These are phyloP conservation scores for Tachuris rubrigastra DNA, from an alignment of 2,113 vertebrate species.

Conservation along the genomic window DNA sequence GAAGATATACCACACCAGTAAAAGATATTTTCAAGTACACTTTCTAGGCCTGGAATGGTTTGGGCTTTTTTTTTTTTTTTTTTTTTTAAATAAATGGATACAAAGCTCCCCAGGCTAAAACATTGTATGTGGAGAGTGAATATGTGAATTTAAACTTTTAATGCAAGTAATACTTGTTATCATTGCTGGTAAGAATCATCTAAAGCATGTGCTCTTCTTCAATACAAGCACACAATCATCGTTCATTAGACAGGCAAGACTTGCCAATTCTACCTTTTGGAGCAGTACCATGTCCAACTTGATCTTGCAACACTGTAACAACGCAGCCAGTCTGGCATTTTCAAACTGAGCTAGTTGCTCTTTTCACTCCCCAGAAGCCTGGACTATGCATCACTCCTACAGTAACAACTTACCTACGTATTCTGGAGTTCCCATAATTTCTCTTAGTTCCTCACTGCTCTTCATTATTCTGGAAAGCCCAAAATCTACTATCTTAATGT, in stretches of 20 bases:
- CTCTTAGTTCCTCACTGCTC: slow-evolving; percentile 85
- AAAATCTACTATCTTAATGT: slow-evolving; percentile 95
- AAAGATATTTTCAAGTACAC: not conserved
- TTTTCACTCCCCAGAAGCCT: not conserved
- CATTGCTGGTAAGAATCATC: not conserved
- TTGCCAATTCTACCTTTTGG: not conserved
- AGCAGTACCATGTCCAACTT: accelerated
- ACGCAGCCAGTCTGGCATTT: not conserved
- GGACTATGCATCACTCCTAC: accelerated
- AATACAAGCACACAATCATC: not conserved
- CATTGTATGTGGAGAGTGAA: not conserved
- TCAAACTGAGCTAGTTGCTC: not conserved
- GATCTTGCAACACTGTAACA: not conserved
- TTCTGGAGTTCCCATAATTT: slow-evolving; percentile 95
- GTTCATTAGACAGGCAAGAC: not conserved
- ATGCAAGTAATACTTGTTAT: not conserved
- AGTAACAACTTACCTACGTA: slow-evolving; percentile 87
- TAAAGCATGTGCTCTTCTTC: not conserved
- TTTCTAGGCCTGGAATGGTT: not conserved
- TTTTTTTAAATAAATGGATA: not conserved
- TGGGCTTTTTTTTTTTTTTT: no score
- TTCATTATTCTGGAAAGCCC: slow-evolving; percentile 92
- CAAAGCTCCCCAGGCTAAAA: not conserved
- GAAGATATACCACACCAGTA: not conserved
- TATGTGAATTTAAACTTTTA: not conserved